Evolutionary conservation across 92 coral and sea anemone species (phyloP).

Genomic region (Anthopleura xanthogrammica): DNA sequence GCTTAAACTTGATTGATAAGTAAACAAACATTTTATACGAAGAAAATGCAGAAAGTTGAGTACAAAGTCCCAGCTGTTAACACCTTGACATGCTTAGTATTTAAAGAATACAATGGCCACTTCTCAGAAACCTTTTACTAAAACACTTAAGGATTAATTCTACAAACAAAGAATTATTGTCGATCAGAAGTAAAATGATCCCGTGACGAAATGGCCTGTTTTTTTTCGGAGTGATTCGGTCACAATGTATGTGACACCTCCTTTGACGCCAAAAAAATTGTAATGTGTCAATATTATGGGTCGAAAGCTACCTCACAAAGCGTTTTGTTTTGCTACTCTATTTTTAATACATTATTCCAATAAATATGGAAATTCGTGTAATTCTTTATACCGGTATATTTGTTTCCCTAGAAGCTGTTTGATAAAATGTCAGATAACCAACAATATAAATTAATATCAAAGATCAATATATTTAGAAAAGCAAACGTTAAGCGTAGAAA

Average conservation of each 20-base stretch:
- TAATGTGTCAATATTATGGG: not conserved
- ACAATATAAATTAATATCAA: too few species aligned
- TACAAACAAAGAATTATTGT: conserved; percentile 22
- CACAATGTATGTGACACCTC: not conserved
- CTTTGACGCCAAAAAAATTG: not conserved
- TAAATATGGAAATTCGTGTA: not conserved
- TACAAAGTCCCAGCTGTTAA: not conserved
- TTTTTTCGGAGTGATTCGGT: not conserved
- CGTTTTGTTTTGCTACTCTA: not conserved
- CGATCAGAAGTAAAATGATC: conserved; percentile 13
- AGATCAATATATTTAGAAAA: not conserved
- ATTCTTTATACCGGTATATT: too few species aligned
- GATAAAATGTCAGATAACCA: too few species aligned
- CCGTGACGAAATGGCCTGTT: not conserved
- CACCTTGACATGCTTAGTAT: not conserved
- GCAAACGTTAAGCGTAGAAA: not conserved
- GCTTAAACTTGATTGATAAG: not conserved
- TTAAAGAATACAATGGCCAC: not conserved
- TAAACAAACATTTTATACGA: not conserved
- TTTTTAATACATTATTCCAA: not conserved
- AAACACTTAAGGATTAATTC: conserved; percentile 21
- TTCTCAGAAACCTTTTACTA: conserved; percentile 2
- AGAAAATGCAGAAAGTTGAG: not conserved
- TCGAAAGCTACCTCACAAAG: not conserved
- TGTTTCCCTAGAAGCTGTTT: too few species aligned